A percentile compares a stretch with the other conserved stretches of the same genome.
phyloP scores from a whole-genome alignment of 2,888 invertebrate species.

The Muschampia plurimacula region DNA sequence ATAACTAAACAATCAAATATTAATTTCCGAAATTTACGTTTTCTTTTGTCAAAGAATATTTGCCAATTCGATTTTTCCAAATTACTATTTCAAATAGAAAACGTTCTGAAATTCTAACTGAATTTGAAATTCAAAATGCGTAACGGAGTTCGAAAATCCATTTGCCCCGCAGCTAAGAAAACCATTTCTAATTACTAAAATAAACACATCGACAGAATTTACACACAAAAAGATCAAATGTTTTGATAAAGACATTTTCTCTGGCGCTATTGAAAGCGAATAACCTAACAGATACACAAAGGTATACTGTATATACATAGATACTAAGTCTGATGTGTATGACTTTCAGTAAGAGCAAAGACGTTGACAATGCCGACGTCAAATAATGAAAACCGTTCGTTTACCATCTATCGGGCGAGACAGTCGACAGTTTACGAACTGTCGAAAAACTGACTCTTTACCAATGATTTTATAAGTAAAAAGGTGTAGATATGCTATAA shows the following conservation, averaged over 20 bases:
- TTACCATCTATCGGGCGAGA: too few relatives aligned
- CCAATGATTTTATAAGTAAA: too few relatives aligned
- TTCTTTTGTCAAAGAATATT: too few relatives aligned
- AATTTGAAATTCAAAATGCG: background rate
- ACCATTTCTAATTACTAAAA: conserved; percentile 16
- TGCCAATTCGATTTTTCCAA: too few relatives aligned
- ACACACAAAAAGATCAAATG: conserved; percentile 8
- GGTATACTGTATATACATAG: background rate
- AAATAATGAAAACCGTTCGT: too few relatives aligned
- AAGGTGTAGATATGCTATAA: too few relatives aligned
- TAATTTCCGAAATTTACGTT: too few relatives aligned
- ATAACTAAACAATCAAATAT: too few relatives aligned
- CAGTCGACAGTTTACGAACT: too few relatives aligned
- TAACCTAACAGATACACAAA: background rate
- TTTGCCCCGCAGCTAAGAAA: background rate
- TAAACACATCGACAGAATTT: conserved; percentile 5
- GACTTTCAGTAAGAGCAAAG: background rate
- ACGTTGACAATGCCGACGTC: too few relatives aligned
- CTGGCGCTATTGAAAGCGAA: conserved; percentile 1
- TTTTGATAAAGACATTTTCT: conserved; percentile 9
- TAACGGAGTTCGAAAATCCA: background rate
- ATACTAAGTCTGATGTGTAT: background rate
- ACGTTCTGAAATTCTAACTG: background rate
- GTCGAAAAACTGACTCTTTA: too few relatives aligned
- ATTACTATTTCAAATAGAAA: background rate